Percentiles rank a stretch among this genome's conserved stretches.
Conservation (phyloP, 2,113 vertebrate genomes). For the Myxocyprinus asiaticus region DNA sequence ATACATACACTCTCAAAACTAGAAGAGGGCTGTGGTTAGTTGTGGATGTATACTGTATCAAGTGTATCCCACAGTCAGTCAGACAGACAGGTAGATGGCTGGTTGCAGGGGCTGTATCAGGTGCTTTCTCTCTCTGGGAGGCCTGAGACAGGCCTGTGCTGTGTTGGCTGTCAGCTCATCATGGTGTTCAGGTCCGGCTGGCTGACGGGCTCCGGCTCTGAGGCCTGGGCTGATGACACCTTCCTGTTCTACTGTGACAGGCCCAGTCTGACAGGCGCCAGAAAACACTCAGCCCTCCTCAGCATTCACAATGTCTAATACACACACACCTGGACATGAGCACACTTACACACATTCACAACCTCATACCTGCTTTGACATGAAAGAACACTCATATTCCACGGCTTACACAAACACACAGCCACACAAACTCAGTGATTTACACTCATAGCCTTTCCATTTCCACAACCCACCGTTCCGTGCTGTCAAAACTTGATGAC, state of each 20-base stretch:
- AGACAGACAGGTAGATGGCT: constrained; percentile 55
- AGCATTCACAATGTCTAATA: constrained; percentile 55
- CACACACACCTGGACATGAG: constrained; percentile 47
- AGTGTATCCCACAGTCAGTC: constrained; percentile 51
- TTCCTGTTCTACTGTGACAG: constrained; percentile 71
- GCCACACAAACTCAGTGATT: constrained; percentile 36
- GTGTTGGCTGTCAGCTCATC: constrained; percentile 70
- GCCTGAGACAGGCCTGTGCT: constrained; percentile 68
- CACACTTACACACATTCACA: constrained; percentile 41
- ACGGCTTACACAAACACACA: constrained; percentile 20
- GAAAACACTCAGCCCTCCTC: constrained; percentile 68
- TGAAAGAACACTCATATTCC: constrained; percentile 25
- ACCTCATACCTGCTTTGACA: constrained; percentile 35
- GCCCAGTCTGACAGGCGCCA: constrained; percentile 68
- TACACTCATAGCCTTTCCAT: constrained; percentile 13
- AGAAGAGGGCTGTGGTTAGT: constrained; percentile 45
- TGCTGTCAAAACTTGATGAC: constrained; percentile 27
- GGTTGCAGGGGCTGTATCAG: constrained; percentile 49
- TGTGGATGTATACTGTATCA: constrained; percentile 41
- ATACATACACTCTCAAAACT: constrained; percentile 11
- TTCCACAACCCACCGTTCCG: background rate
- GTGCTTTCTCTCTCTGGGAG: constrained; percentile 58
- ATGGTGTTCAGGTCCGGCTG: constrained; percentile 65
- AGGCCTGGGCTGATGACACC: constrained; percentile 70
- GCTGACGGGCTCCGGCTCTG: constrained; percentile 57